Conservation (phyloP, 2,113 vertebrate species). For the Prunella fulvescens region DNA sequence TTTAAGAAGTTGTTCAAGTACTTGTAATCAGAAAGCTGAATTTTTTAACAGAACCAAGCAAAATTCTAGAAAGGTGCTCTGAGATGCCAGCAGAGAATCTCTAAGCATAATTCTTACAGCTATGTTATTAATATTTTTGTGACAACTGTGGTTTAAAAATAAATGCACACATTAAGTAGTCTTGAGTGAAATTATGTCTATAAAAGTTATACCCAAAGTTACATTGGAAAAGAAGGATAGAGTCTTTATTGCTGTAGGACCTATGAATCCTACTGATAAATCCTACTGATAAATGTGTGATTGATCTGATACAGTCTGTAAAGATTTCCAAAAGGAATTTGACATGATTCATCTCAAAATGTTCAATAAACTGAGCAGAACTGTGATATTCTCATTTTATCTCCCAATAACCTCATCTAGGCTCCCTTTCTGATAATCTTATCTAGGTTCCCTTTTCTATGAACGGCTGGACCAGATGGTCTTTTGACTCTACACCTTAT, state of each 20-base stretch:
- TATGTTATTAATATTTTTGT: neutral
- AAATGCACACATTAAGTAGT: neutral
- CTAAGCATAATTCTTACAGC: neutral
- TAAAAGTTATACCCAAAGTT: neutral
- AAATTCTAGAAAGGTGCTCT: neutral
- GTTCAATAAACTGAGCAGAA: neutral
- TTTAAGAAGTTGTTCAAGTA: neutral
- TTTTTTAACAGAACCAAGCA: neutral
- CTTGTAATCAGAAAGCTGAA: neutral
- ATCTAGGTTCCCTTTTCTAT: neutral
- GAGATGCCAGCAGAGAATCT: neutral
- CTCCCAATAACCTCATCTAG: neutral
- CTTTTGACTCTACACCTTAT: neutral
- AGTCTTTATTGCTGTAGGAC: neutral
- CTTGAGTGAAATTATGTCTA: neutral
- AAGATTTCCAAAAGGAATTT: neutral
- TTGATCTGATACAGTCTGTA: neutral
- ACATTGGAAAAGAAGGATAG: neutral
- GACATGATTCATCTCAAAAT: neutral
- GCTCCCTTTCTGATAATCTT: neutral
- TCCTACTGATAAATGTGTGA: neutral
- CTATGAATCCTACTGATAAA: neutral
- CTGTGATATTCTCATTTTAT: neutral
- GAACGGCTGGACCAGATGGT: neutral
- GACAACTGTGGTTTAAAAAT: neutral